phyloP scores from a whole-genome alignment of 2,797 vertebrate species.

The Enteromius treurensis region DNA sequence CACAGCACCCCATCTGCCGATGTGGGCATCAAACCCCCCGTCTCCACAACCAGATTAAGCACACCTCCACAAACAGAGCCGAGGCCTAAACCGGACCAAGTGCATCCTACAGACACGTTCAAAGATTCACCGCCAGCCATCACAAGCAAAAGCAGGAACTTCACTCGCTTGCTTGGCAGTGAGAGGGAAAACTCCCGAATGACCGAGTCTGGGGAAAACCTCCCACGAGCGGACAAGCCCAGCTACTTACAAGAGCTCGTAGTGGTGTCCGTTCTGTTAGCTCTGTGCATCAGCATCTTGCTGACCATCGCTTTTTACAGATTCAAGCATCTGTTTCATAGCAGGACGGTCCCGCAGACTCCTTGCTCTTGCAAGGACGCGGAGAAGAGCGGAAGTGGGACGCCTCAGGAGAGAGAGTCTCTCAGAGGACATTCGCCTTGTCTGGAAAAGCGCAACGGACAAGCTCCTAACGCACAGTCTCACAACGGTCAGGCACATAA shows the following conservation, averaged over 20 bases:
- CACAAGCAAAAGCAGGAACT: slow-evolving; percentile 34
- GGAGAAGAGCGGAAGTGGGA: slow-evolving; percentile 39
- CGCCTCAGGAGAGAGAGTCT: slow-evolving; percentile 64
- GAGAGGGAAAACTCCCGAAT: slow-evolving; percentile 21
- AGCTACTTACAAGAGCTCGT: slow-evolving; percentile 76
- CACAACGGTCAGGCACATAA: slow-evolving; percentile 48
- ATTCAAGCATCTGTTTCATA: slow-evolving; percentile 62
- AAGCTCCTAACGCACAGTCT: slow-evolving; percentile 47
- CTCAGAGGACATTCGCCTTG: slow-evolving; percentile 48
- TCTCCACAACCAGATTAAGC: neutral
- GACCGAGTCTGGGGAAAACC: slow-evolving; percentile 29
- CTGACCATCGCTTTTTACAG: slow-evolving; percentile 65
- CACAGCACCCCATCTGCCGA: slow-evolving; percentile 32
- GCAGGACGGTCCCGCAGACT: slow-evolving; percentile 64
- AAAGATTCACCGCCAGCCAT: neutral
- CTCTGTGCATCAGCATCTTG: slow-evolving; percentile 68
- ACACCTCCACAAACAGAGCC: slow-evolving; percentile 42
- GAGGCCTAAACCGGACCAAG: neutral
- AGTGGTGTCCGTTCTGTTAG: slow-evolving; percentile 72
- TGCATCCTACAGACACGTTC: slow-evolving; percentile 10
- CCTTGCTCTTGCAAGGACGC: slow-evolving; percentile 46
- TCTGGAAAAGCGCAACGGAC: slow-evolving; percentile 59
- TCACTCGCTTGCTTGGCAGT: slow-evolving; percentile 24
- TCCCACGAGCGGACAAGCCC: slow-evolving; percentile 8
- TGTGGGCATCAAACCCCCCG: neutral